These are phyloP conservation scores for Lordiphosa stackelbergi DNA, from an alignment of 1,140 invertebrate species.

Conservation along the genomic window DNA sequence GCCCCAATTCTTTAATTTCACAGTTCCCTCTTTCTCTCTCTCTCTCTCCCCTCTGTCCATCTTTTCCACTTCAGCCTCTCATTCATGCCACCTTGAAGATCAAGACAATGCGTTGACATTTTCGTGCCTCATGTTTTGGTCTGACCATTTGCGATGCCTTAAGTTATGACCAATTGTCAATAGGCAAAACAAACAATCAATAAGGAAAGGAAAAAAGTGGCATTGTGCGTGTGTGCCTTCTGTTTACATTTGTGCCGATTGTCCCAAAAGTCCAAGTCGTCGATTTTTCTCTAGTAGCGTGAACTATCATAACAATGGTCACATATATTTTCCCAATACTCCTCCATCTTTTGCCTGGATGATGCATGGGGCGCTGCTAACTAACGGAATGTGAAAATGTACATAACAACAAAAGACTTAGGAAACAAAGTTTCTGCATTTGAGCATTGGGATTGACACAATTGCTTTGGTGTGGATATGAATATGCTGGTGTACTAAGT, in stretches of 20 bases:
- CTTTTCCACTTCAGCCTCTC: constrained; percentile 18
- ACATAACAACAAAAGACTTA: constrained; percentile 57
- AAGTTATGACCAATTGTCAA: constrained; percentile 64
- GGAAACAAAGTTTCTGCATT: constrained; percentile 39
- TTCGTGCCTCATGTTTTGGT: constrained; percentile 48
- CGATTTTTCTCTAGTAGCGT: constrained; percentile 33
- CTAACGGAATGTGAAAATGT: constrained; percentile 43
- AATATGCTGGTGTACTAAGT: no score
- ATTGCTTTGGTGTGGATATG: constrained; percentile 10
- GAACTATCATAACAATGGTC: constrained; percentile 65
- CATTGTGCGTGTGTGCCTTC: constrained; percentile 57
- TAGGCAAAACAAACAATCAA: constrained; percentile 70
- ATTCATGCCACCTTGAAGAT: constrained; percentile 34
- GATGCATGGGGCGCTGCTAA: constrained; percentile 45
- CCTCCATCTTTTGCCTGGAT: constrained; percentile 51
- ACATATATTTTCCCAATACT: constrained; percentile 66
- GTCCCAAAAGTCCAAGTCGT: constrained; percentile 15
- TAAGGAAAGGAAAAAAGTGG: constrained; percentile 33
- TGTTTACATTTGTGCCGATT: constrained; percentile 39
- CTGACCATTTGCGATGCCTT: constrained; percentile 39
- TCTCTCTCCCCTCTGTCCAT: not conserved
- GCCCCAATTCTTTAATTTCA: constrained; percentile 52
- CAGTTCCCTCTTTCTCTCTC: constrained; percentile 18
- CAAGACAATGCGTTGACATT: constrained; percentile 62
- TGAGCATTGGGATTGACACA: constrained; percentile 1